Conservation (phyloP, 2,888 invertebrate species). For the Desoria tigrina region DNA sequence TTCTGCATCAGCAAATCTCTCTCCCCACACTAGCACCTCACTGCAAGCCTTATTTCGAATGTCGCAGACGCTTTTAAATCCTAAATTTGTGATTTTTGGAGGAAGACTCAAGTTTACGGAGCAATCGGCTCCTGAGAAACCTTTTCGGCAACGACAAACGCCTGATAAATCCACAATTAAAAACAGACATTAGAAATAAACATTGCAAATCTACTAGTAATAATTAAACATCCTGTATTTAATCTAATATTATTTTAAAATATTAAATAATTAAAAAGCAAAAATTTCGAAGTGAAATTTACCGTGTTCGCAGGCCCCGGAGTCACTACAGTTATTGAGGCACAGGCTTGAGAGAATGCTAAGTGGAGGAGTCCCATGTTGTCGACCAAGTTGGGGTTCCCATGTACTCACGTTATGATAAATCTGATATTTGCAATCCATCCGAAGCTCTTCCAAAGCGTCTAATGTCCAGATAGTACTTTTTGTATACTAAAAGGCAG, state of each 20-base stretch:
- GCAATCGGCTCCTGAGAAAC: slow-evolving; percentile 51
- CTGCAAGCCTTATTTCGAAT: slow-evolving; percentile 53
- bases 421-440: slow-evolving; percentile 53
- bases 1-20: slow-evolving; percentile 51
- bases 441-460: slow-evolving; percentile 52
- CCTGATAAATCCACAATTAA: too few relatives aligned
- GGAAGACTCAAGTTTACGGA: slow-evolving; percentile 46
- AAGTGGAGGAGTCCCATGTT: slow-evolving; percentile 51
- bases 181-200: not conserved
- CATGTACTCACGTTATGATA: slow-evolving; percentile 54
- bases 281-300: slow-evolving; percentile 6
- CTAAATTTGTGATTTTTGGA: slow-evolving; percentile 40
- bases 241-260: not conserved
- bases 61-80: slow-evolving; percentile 52
- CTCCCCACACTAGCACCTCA: slow-evolving; percentile 53
- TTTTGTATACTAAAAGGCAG: slow-evolving; percentile 53
- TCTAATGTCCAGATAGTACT: slow-evolving; percentile 50
- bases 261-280: not conserved
- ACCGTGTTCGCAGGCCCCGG: slow-evolving; percentile 50
- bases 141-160: slow-evolving; percentile 45
- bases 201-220: not conserved
- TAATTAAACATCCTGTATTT: too few relatives aligned
- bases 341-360: slow-evolving; percentile 51
- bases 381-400: slow-evolving; percentile 53
- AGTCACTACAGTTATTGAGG: slow-evolving; percentile 49